A percentile compares a stretch with the other conserved stretches of the same genome.
Conservation (phyloP, 2,888 invertebrate species). For the Clepsis dumicolana region DNA sequence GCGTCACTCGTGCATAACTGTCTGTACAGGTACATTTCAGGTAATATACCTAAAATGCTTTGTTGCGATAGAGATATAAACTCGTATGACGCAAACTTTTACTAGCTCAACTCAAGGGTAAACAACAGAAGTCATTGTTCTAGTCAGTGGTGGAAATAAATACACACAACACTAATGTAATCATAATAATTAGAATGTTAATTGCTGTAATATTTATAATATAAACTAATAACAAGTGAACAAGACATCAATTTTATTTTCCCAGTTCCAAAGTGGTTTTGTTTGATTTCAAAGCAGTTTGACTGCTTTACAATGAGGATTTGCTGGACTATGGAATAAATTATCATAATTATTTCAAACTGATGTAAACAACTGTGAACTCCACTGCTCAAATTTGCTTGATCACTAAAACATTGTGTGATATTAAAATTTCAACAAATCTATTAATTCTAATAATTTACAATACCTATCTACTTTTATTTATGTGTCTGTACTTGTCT, state of each 20-base stretch:
- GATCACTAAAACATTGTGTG: conserved; percentile 6
- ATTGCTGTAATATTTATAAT: neutral
- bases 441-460: too few species aligned
- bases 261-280: neutral
- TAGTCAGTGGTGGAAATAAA: neutral
- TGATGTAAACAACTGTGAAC: conserved; percentile 12
- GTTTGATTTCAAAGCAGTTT: neutral
- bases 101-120: conserved; percentile 21
- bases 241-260: neutral
- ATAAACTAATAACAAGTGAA: neutral
- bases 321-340: conserved; percentile 8
- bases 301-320: conserved; percentile 10
- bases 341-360: conserved; percentile 28
- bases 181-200: neutral
- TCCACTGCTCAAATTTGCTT: conserved; percentile 25
- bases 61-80: neutral
- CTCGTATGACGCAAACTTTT: neutral
- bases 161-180: too few species aligned
- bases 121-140: conserved; percentile 23
- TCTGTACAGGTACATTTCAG: neutral
- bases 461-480: too few species aligned
- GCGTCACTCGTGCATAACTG: neutral
- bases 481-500: too few species aligned
- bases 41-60: neutral
- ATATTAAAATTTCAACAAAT: too few species aligned